A percentile compares a stretch with the other conserved stretches of the same genome.
phyloP scores from a whole-genome alignment of 1,140 invertebrate genomes.

The Formica selysi region DNA sequence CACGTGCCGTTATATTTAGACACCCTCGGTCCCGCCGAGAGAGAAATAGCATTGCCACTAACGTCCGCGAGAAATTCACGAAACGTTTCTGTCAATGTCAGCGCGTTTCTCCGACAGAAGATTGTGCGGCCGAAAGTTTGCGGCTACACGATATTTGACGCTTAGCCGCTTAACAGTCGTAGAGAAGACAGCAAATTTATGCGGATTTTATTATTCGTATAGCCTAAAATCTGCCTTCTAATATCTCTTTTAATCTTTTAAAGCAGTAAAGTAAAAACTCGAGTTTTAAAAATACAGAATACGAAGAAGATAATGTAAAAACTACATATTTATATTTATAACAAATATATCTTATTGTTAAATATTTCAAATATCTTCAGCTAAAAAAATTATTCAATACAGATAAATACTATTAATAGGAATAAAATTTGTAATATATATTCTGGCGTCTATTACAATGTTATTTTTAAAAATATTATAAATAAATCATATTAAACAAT shows the following conservation, averaged over 20 bases:
- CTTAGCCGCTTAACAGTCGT: not conserved
- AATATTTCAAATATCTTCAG: not conserved
- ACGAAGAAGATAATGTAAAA: not conserved
- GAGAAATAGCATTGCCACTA: conserved; percentile 31
- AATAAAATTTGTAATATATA: not conserved
- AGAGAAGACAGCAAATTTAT: not conserved
- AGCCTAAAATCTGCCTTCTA: not conserved
- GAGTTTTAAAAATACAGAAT: conserved; percentile 7
- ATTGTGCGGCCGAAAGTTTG: conserved; percentile 11
- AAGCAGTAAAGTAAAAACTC: not conserved
- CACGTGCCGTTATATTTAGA: conserved; percentile 59
- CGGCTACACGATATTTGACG: conserved; percentile 22
- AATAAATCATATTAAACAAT: not conserved
- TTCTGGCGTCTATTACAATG: not conserved
- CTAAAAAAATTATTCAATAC: not conserved
- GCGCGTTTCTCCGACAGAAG: conserved; percentile 1
- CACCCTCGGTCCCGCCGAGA: conserved; percentile 18
- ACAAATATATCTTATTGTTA: not conserved
- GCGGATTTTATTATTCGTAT: not conserved
- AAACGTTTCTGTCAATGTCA: conserved; percentile 54
- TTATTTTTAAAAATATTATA: not conserved
- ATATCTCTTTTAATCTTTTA: not conserved
- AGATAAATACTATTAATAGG: not conserved
- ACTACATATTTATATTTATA: not conserved
- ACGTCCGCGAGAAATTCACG: conserved; percentile 39